These are phyloP conservation scores for Acanthoscelides obtectus DNA, from an alignment of 2,888 invertebrate species.

Conservation along the genomic window DNA sequence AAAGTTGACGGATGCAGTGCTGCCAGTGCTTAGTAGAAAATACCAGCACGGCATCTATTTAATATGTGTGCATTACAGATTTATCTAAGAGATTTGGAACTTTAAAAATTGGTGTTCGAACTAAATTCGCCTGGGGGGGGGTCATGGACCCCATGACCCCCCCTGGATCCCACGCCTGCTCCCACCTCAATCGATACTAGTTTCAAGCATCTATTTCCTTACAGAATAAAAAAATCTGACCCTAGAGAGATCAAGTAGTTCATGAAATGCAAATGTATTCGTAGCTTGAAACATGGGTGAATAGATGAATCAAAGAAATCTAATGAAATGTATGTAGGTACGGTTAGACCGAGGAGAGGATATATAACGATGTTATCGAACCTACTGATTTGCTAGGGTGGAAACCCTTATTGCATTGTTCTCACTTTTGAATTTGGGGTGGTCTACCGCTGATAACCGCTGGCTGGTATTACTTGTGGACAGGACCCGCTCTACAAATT, in stretches of 20 bases:
- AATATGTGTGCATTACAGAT: too few species aligned
- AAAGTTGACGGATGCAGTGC: too few species aligned
- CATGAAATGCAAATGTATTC: neutral
- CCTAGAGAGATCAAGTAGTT: neutral
- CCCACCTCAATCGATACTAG: too few species aligned
- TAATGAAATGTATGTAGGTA: slow-evolving; percentile 29
- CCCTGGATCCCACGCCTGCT: too few species aligned
- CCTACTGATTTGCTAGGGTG: slow-evolving; percentile 47
- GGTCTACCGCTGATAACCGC: slow-evolving; percentile 46
- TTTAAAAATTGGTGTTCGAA: too few species aligned
- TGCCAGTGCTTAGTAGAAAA: too few species aligned
- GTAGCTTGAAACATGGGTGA: slow-evolving; percentile 4
- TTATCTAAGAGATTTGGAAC: too few species aligned
- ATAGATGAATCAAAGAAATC: slow-evolving; percentile 25
- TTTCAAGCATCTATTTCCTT: neutral
- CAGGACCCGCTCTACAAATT: slow-evolving; percentile 2
- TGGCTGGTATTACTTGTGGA: slow-evolving; percentile 40
- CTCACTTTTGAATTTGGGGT: slow-evolving; percentile 49
- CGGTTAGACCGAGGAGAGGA: slow-evolving; percentile 31
- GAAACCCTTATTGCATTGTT: slow-evolving; percentile 48
- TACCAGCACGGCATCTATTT: too few species aligned
- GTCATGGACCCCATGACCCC: too few species aligned
- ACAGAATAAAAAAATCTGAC: neutral
- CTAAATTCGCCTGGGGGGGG: too few species aligned
- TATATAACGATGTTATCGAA: slow-evolving; percentile 48